Percentiles rank a stretch among this genome's conserved stretches.
Evolutionary conservation across 2,888 invertebrate genomes (phyloP).

Genomic region (Aphodius granarius): DNA sequence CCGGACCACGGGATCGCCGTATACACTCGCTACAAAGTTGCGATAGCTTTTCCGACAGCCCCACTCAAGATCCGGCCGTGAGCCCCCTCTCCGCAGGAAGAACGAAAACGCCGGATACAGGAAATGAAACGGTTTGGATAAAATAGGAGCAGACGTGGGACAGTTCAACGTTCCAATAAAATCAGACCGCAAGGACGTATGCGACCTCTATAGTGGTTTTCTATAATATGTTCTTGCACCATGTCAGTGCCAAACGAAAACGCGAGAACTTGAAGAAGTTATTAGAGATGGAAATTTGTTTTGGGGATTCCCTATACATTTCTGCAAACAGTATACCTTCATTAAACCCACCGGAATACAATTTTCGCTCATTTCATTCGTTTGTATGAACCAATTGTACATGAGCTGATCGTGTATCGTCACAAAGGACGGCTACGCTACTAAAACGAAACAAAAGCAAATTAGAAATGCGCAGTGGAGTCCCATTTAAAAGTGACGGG

Average conservation of each 20-base stretch:
- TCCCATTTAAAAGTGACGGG: neutral
- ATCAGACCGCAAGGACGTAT: neutral
- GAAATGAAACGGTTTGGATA: slow-evolving; percentile 14
- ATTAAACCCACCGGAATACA: neutral
- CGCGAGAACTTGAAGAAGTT: too few species aligned
- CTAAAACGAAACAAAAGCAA: neutral
- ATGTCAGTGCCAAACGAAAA: too few species aligned
- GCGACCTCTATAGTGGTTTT: neutral
- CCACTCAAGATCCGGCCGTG: neutral
- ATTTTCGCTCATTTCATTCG: neutral
- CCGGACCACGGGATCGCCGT: neutral
- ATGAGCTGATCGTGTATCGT: neutral
- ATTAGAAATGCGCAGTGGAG: neutral
- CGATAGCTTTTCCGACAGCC: slow-evolving; percentile 7
- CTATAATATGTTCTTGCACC: too few species aligned
- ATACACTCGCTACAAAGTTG: slow-evolving; percentile 4
- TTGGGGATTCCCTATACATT: too few species aligned
- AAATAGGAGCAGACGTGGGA: slow-evolving; percentile 12
- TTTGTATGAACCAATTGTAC: neutral
- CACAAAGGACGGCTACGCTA: neutral
- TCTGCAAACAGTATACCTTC: neutral
- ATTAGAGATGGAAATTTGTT: too few species aligned
- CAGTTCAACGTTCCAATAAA: slow-evolving; percentile 1
- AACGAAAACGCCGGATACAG: slow-evolving; percentile 12
- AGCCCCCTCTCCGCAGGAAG: slow-evolving; percentile 7